A percentile compares a stretch with the other conserved stretches of the same genome.
phyloP scores from a whole-genome alignment of 2,113 vertebrate genomes.

The Chlorodrepanis virens region DNA sequence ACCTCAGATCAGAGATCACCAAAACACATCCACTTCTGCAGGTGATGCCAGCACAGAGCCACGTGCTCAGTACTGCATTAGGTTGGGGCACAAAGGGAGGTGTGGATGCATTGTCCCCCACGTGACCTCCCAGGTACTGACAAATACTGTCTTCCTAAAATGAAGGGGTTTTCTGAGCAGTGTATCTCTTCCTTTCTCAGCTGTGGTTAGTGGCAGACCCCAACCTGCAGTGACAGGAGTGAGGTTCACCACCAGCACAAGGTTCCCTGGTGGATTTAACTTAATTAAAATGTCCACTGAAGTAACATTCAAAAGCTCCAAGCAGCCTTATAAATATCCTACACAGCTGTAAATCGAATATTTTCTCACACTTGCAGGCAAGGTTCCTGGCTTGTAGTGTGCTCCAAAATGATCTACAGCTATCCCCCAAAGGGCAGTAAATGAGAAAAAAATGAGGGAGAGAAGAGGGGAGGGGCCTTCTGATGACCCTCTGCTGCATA shows the following conservation, averaged over 20 bases:
- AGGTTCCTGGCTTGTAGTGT: background rate
- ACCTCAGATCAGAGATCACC: background rate
- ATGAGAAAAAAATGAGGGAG: background rate
- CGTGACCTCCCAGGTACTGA: background rate
- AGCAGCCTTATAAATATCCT: background rate
- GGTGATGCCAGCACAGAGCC: background rate
- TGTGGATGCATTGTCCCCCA: background rate
- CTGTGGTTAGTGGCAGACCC: background rate
- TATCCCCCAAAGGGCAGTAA: background rate
- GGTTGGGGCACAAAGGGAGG: fast-evolving
- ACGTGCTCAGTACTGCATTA: background rate
- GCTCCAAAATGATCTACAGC: background rate
- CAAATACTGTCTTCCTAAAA: background rate
- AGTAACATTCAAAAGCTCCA: background rate
- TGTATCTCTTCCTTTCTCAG: background rate
- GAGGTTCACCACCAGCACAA: background rate
- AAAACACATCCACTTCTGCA: background rate
- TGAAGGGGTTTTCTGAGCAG: background rate
- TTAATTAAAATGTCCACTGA: background rate
- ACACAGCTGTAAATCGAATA: background rate
- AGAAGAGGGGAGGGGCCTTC: background rate
- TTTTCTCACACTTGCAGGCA: background rate
- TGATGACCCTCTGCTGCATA: background rate
- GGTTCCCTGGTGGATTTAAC: background rate
- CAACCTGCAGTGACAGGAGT: background rate